Conservation (phyloP, 1,140 invertebrate genomes). For the Sitobion miscanthi region DNA sequence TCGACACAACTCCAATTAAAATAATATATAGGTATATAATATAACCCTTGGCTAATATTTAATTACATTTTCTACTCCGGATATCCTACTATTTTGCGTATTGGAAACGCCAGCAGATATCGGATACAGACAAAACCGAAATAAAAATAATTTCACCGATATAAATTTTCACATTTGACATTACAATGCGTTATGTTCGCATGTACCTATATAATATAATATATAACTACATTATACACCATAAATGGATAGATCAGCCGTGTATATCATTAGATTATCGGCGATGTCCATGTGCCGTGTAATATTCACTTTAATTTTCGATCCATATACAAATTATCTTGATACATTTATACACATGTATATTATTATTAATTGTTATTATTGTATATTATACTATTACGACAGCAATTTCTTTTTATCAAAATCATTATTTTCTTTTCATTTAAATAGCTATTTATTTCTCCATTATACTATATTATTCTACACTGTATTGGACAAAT, state of each 20-base stretch:
- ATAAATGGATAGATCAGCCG: not conserved
- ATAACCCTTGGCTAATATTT: conserved; percentile 3
- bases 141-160: not conserved
- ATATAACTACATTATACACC: not conserved
- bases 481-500: no score
- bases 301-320: conserved; percentile 11
- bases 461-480: no score
- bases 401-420: not conserved
- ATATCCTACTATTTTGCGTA: not conserved
- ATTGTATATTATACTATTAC: not conserved
- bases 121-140: not conserved
- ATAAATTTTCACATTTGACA: not conserved
- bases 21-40: not conserved
- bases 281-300: not conserved
- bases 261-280: not conserved
- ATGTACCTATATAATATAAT: not conserved
- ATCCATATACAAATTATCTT: not conserved
- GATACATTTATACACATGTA: not conserved
- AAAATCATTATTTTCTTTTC: not conserved
- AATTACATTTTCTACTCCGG: not conserved
- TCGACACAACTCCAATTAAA: not conserved
- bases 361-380: not conserved
- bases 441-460: no score
- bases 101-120: not conserved
- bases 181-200: not conserved